These are phyloP conservation scores for Circaetus cinerascens DNA, from an alignment of 2,113 vertebrate species.

Conservation along the genomic window DNA sequence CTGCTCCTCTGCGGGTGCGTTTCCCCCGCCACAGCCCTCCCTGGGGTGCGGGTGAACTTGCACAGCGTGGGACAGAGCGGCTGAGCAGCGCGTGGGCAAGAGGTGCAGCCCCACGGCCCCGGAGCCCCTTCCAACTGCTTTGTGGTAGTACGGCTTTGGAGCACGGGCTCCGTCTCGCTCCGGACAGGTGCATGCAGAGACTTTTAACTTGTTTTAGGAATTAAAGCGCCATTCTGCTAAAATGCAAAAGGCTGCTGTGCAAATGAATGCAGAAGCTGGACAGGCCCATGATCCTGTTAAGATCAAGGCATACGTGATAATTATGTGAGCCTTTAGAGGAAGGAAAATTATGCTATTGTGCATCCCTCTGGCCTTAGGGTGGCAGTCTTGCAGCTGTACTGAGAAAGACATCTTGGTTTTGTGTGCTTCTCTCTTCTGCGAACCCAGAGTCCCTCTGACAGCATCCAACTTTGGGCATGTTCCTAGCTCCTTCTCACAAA, in stretches of 20 bases:
- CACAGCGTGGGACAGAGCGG: fast-evolving
- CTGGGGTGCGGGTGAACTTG: too few relatives aligned
- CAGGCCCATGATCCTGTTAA: neutral
- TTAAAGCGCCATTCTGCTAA: neutral
- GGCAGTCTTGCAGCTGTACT: slow-evolving; percentile 50
- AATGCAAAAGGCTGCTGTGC: neutral
- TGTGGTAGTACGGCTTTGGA: fast-evolving
- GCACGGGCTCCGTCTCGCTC: too few relatives aligned
- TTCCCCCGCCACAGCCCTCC: neutral
- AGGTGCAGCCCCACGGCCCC: neutral
- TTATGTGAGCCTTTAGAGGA: neutral
- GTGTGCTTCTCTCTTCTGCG: neutral
- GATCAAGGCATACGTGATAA: neutral
- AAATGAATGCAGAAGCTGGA: neutral
- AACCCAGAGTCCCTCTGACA: neutral
- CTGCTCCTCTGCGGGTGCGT: fast-evolving
- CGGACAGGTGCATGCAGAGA: fast-evolving
- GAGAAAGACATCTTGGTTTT: neutral
- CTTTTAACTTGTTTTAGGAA: neutral
- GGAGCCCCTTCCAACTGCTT: neutral
- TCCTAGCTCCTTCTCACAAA: neutral
- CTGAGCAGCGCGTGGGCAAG: neutral
- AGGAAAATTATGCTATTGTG: neutral
- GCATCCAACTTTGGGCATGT: neutral
- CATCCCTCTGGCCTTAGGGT: slow-evolving; percentile 49